Evolutionary conservation across 2,888 invertebrate species (phyloP).

Genomic region (Heliconius ismenius): DNA sequence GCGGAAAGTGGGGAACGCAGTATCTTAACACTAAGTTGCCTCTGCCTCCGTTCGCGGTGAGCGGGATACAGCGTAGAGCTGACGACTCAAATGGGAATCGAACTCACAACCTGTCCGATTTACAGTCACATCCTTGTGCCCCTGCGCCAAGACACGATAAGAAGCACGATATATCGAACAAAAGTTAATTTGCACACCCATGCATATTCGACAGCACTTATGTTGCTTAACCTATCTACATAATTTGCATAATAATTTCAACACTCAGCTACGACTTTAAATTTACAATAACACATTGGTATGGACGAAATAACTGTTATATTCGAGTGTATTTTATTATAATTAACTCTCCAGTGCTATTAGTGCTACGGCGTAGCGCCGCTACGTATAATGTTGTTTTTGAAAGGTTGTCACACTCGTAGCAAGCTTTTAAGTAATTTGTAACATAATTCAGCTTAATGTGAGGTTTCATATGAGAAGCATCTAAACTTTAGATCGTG

Average conservation of each 20-base stretch:
- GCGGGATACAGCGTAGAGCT: no score
- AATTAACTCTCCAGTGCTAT: slow-evolving; percentile 24
- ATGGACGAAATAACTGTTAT: background rate
- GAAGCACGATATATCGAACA: background rate
- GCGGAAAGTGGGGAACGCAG: no score
- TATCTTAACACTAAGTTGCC: no score
- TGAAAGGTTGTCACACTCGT: slow-evolving; percentile 16
- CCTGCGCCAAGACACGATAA: background rate
- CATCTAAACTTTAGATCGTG: slow-evolving; percentile 13
- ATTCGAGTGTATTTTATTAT: slow-evolving; percentile 11
- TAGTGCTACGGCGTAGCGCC: slow-evolving; percentile 25
- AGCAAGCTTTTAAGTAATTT: slow-evolving; percentile 23
- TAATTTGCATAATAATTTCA: slow-evolving; percentile 1
- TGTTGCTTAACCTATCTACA: background rate
- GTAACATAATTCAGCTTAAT: slow-evolving; percentile 22
- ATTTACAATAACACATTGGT: slow-evolving; percentile 19
- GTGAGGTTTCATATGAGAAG: slow-evolving; percentile 17
- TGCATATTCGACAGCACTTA: background rate
- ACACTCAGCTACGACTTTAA: background rate
- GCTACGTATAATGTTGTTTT: slow-evolving; percentile 24
- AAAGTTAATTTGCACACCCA: background rate
- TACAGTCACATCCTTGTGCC: background rate
- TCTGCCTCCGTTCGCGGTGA: no score
- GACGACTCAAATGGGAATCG: background rate
- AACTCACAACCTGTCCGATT: background rate